A percentile compares a stretch with the other conserved stretches of the same genome.
These are phyloP conservation scores for Adelges cooleyi DNA, from an alignment of 1,140 invertebrate species.

Conservation along the genomic window DNA sequence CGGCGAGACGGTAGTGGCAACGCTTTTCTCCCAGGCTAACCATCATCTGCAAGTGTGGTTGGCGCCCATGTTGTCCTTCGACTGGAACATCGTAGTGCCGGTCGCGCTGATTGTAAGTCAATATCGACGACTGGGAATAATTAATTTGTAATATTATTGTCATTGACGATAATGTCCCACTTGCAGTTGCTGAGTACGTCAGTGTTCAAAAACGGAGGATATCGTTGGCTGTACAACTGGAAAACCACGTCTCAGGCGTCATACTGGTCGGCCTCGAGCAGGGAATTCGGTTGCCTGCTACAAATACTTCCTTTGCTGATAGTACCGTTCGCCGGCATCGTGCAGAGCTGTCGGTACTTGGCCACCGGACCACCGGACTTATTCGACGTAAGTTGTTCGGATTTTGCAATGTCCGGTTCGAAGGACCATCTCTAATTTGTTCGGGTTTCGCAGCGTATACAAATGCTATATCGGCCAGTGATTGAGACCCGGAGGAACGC, in stretches of 20 bases:
- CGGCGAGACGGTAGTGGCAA: slow-evolving; percentile 63
- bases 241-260: slow-evolving; percentile 43
- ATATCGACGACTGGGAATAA: neutral
- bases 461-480: slow-evolving; percentile 56
- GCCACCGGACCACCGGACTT: slow-evolving; percentile 71
- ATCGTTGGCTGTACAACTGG: slow-evolving; percentile 61
- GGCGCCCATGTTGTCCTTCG: slow-evolving; percentile 64
- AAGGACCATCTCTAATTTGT: neutral
- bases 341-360: slow-evolving; percentile 72
- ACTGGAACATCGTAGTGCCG: slow-evolving; percentile 76
- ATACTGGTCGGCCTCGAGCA: slow-evolving; percentile 64
- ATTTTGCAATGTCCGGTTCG: neutral
- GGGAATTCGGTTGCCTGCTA: slow-evolving; percentile 62
- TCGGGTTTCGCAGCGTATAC: slow-evolving; percentile 49
- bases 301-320: slow-evolving; percentile 64
- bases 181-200: slow-evolving; percentile 59
- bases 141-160: neutral
- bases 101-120: slow-evolving; percentile 59
- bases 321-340: slow-evolving; percentile 61
- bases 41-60: slow-evolving; percentile 46
- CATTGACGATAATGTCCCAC: neutral
- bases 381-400: slow-evolving; percentile 56
- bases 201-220: slow-evolving; percentile 62
- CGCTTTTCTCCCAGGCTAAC: slow-evolving; percentile 43
- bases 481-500: slow-evolving; percentile 36